Evolutionary conservation across 2,888 invertebrate species (phyloP), one percentile per base, ranked within the genome.

Genomic region (Venustoraphidia nigricollis): DNA sequence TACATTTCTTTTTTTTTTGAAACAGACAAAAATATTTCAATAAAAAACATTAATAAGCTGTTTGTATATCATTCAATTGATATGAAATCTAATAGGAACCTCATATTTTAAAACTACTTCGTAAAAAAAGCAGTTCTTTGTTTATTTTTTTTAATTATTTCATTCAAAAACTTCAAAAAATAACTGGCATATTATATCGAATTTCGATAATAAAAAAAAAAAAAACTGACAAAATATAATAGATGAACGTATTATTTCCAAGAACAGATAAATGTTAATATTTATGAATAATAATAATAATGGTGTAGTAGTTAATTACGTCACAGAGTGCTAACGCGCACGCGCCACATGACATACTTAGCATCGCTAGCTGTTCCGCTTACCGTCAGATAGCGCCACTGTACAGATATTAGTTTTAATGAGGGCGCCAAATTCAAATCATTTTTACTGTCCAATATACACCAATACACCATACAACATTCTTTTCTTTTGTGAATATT

Each of bases 251-350:
- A 27, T 39, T 14, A 11, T 14, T n/a, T n/a, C n/a, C 11, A 14
- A 10, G 13, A 39, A 9, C 9, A 39, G 11, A 39, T 10, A 38
- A 38, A 5, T 39, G 10, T 39, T 39, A 39, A 14, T 39, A 39
- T 63, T 64, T 65, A 64, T 67, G 68, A 68, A 68, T 68, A 68
- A 65, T 68, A 68, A 68, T 68, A 68, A 68, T 68, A 68, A 68
- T 67, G 62, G 67, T 67, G 66, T 66, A 65, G 65, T 42, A 42
- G 42, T 44, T 45, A 37, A 47, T 40, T 66, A 67, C 66, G 65
- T 66, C 65, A 62, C 64, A 58, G 57, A 56, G 61, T 60, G 62
- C 60, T 58, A 59, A 59, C 57, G 55, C 56, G 55, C 53, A 51
- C 51, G 54, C 55, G 56, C 59, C 61, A 64, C 62, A 57, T 61